phyloP scores from a whole-genome alignment of 2,113 vertebrate genomes.

The Podilymbus podiceps region DNA sequence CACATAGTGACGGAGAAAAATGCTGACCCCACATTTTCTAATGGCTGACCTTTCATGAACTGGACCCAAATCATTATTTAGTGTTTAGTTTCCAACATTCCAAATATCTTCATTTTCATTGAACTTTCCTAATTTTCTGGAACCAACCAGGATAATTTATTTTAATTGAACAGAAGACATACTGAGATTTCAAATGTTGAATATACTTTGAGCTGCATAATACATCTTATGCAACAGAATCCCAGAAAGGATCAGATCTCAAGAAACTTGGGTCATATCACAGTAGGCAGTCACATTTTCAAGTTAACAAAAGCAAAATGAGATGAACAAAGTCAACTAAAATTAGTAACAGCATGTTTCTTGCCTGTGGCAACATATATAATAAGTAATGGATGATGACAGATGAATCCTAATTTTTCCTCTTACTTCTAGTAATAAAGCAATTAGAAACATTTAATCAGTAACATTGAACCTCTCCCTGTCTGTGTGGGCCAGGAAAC shows the following conservation, averaged over 20 bases:
- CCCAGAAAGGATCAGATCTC: background rate
- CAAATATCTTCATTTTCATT: background rate
- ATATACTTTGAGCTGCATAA: background rate
- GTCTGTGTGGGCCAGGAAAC: background rate
- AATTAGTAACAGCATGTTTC: conserved; percentile 18
- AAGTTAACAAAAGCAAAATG: background rate
- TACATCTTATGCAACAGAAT: background rate
- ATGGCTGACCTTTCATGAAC: background rate
- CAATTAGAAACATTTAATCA: background rate
- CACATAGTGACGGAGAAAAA: background rate
- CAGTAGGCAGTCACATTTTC: background rate
- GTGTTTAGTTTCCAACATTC: background rate
- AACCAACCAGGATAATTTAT: background rate
- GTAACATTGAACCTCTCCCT: background rate
- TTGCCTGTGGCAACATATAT: background rate
- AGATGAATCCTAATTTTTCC: background rate
- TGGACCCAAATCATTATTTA: background rate
- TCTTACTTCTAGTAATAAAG: background rate
- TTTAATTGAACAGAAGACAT: background rate
- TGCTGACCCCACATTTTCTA: background rate
- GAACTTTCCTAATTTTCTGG: background rate
- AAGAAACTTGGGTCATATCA: background rate
- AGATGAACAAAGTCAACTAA: conserved; percentile 10
- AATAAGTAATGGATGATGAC: background rate
- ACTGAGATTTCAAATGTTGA: background rate